Evolutionary conservation across 2,888 invertebrate species (phyloP).

Genomic region (Clusia tigrina): DNA sequence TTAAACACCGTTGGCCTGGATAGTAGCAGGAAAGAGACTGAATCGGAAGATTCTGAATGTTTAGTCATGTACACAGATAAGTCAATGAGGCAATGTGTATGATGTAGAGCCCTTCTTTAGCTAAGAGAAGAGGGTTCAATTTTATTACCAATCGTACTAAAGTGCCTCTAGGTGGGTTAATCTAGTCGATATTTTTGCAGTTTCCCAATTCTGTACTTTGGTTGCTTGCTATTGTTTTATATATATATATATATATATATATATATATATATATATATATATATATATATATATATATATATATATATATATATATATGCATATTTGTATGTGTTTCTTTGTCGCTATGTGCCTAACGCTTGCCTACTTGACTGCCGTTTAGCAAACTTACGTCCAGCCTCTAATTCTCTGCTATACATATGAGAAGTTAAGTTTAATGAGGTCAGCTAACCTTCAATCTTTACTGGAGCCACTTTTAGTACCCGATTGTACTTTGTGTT

Average conservation of each 20-base stretch:
- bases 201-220: neutral
- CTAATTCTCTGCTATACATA: too few species aligned
- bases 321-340: too few species aligned
- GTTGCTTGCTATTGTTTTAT: too few species aligned
- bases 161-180: neutral
- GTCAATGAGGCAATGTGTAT: slow-evolving; percentile 43
- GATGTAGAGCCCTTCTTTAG: slow-evolving; percentile 21
- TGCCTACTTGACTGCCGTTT: neutral
- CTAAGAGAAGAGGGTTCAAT: neutral
- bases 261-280: too few species aligned
- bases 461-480: too few species aligned
- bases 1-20: slow-evolving; percentile 28
- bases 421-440: too few species aligned
- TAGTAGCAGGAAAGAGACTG: slow-evolving; percentile 39
- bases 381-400: too few species aligned
- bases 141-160: neutral
- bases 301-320: too few species aligned
- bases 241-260: too few species aligned
- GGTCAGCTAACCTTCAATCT: too few species aligned
- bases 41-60: slow-evolving; percentile 49
- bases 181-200: neutral
- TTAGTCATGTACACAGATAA: slow-evolving; percentile 51
- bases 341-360: neutral
- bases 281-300: too few species aligned
- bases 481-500: too few species aligned